A percentile compares a stretch with the other conserved stretches of the same genome.
Evolutionary conservation across 2,888 invertebrate genomes (phyloP).

Genomic region (Dicyrtoma fusca): DNA sequence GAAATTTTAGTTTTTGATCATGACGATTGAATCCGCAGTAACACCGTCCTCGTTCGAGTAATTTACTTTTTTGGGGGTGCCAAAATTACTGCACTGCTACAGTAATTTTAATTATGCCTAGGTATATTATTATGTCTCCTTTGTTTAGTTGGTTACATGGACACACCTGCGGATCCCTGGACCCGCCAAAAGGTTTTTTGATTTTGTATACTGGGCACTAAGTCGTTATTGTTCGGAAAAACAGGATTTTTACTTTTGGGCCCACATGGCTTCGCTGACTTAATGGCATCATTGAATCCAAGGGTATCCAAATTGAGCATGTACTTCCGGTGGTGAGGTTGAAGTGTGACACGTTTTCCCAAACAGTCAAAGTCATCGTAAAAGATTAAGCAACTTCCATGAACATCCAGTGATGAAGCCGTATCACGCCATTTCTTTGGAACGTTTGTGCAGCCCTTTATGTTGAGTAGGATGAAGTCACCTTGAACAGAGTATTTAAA

Average conservation of each 20-base stretch:
- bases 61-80: too few relatives aligned
- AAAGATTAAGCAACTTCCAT: slow-evolving; percentile 53
- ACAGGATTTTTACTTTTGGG: slow-evolving; percentile 46
- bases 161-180: slow-evolving; percentile 24
- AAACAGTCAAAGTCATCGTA: slow-evolving; percentile 52
- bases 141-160: neutral
- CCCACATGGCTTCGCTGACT: slow-evolving; percentile 52
- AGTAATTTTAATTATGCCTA: too few relatives aligned
- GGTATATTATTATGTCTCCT: neutral
- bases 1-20: too few relatives aligned
- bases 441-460: slow-evolving; percentile 55
- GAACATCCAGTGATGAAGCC: slow-evolving; percentile 49
- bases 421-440: slow-evolving; percentile 48
- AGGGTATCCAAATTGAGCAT: slow-evolving; percentile 53
- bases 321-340: slow-evolving; percentile 55
- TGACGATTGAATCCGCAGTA: too few relatives aligned
- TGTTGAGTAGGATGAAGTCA: slow-evolving; percentile 41
- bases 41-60: too few relatives aligned
- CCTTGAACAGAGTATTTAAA: slow-evolving; percentile 21
- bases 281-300: slow-evolving; percentile 52
- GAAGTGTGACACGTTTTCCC: slow-evolving; percentile 52
- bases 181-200: slow-evolving; percentile 22
- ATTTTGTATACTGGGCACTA: slow-evolving; percentile 27
- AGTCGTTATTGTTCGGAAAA: slow-evolving; percentile 35
- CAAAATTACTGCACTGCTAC: too few relatives aligned